Base-by-base conservation (phyloP, 2,888 invertebrate species). In the Drosophila neotestacea region DNA sequence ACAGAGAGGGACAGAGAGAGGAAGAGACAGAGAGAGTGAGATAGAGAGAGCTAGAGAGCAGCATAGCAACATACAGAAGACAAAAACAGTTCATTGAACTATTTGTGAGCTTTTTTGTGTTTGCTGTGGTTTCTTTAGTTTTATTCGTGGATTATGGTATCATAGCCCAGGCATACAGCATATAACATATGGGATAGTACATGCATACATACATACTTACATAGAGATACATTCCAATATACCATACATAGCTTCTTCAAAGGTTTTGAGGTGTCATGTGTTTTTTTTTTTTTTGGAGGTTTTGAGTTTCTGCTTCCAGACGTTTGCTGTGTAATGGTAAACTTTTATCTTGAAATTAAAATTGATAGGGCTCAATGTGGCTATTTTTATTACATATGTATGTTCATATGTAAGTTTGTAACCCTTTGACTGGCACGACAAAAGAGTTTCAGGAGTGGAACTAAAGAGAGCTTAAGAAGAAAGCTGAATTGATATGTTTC, bases 101-200 rank as follows among this genome's bases (percentile, higher is more conserved):
- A 87, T 88, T 87, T 89, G 87, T 85, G 90, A 87, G 90, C 87
- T 90, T 88, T 87, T 76, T 76, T 78, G 71, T 74, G 80, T 79
- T 77, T 83, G 83, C 76, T 74, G 71, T 69, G 79, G 87, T 89
- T 88, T 90, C 90, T 87, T 88, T 82, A 73, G 82, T 82, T 89
- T 90, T 89, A 89, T 88, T 90, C 88, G 88, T 90, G 88, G 85
- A 89, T 89, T 86, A 90, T 86, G 86, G 90, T 85, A 85, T 90
- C 89, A 90, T 88, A 89, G 87, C 87, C 63, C 66, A 59, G 48
- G 42, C 70, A 66, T 59, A 63, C 44, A 72, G 36, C 65, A 74
- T 69, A 79, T 67, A 79, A 54, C 51, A 76, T 76, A 79, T 70
- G 73, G 58, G 42, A 66, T 69, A 56, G 46, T 39, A 70, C 42